Evolutionary conservation across 2,113 vertebrate genomes (phyloP).

Genomic region (Leucosticte australis): DNA sequence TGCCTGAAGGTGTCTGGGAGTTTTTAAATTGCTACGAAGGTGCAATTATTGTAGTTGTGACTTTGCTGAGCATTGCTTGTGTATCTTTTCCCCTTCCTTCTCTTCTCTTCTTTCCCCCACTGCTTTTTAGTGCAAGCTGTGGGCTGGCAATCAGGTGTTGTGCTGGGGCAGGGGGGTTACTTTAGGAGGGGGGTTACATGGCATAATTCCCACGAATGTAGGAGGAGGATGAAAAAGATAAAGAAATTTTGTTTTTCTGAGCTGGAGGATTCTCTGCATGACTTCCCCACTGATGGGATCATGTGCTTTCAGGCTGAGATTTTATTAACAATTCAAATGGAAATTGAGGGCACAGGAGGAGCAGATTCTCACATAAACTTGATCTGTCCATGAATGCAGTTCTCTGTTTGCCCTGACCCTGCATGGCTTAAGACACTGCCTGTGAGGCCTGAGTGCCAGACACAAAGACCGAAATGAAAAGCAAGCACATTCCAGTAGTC

Average conservation of each 20-base stretch:
- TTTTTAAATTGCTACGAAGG: conserved; percentile 36
- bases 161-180: conserved; percentile 19
- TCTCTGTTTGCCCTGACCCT: conserved; percentile 93
- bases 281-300: conserved; percentile 87
- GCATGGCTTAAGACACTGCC: conserved; percentile 86
- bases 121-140: background rate
- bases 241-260: conserved; percentile 82
- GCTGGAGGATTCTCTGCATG: conserved; percentile 80
- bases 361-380: conserved; percentile 98
- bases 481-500: conserved; percentile 84
- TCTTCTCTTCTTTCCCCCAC: background rate
- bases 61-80: conserved; percentile 26
- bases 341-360: conserved; percentile 91
- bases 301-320: conserved; percentile 85
- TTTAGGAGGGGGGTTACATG: conserved; percentile 61
- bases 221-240: conserved; percentile 77
- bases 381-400: conserved; percentile 96
- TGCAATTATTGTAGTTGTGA: conserved; percentile 39
- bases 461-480: conserved; percentile 85
- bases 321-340: conserved; percentile 99
- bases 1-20: conserved; percentile 52
- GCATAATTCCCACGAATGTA: conserved; percentile 79
- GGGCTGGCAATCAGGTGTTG: conserved; percentile 70
- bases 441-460: conserved; percentile 83
- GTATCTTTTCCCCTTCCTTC: conserved; percentile 28